phyloP scores from a whole-genome alignment of 2,797 vertebrate species.

The Serranus cabrilla region DNA sequence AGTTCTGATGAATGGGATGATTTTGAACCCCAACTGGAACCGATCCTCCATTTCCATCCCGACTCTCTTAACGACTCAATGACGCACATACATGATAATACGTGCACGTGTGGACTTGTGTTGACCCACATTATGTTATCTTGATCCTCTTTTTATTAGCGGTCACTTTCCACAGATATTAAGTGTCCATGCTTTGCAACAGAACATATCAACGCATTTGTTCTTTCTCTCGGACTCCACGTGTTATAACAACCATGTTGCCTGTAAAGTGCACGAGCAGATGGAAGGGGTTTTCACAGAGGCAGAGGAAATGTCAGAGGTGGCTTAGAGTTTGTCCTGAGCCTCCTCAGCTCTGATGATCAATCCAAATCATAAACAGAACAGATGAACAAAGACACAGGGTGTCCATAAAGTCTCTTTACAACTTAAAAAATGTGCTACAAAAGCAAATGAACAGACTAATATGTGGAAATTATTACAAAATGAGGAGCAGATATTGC shows the following conservation, averaged over 20 bases:
- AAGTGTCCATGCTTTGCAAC: neutral
- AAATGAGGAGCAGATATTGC: no score
- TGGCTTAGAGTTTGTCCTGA: slow-evolving; percentile 35
- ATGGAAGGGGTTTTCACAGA: slow-evolving; percentile 22
- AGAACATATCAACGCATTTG: neutral
- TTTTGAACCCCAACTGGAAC: no score
- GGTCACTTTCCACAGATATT: slow-evolving; percentile 6
- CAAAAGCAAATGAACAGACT: no score
- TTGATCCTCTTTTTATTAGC: neutral
- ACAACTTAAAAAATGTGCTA: no score
- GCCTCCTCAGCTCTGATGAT: slow-evolving; percentile 38
- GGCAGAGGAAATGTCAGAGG: slow-evolving; percentile 47
- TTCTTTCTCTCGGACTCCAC: neutral
- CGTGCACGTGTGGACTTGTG: neutral
- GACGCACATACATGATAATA: neutral
- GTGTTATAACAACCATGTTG: neutral
- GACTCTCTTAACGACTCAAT: no score
- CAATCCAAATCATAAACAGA: slow-evolving; percentile 14
- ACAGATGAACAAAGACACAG: no score
- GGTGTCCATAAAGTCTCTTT: no score
- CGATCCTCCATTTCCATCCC: no score
- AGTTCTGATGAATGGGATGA: no score
- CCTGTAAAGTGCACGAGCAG: slow-evolving; percentile 2
- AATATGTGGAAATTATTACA: no score
- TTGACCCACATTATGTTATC: neutral